Conservation (phyloP, 1,140 invertebrate species). For the Hyles vespertilio region DNA sequence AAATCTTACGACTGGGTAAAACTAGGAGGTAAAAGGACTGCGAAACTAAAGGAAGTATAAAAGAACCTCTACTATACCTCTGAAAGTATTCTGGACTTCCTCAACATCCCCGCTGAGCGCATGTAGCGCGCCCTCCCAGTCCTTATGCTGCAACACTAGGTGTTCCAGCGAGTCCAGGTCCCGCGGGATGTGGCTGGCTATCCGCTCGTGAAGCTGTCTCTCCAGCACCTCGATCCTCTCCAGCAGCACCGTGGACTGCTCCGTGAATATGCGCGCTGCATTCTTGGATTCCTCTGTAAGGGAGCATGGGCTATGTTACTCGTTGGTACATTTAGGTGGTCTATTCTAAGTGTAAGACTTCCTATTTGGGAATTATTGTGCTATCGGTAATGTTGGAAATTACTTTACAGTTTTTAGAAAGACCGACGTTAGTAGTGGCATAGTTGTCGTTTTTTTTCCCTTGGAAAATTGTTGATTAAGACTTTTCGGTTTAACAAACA, state of each 20-base stretch:
- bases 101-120: constrained; percentile 88
- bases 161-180: constrained; percentile 92
- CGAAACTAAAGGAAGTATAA: too few relatives aligned
- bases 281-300: constrained; percentile 90
- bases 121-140: constrained; percentile 86
- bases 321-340: too few relatives aligned
- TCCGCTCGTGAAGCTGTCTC: constrained; percentile 86
- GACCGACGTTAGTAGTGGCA: too few relatives aligned
- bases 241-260: constrained; percentile 88
- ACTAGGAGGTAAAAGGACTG: too few relatives aligned
- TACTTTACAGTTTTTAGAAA: too few relatives aligned
- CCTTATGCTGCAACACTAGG: constrained; percentile 91
- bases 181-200: constrained; percentile 87
- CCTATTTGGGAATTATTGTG: too few relatives aligned
- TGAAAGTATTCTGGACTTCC: constrained; percentile 88
- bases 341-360: too few relatives aligned
- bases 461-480: too few relatives aligned
- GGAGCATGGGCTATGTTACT: not conserved
- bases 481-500: too few relatives aligned
- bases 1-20: too few relatives aligned
- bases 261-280: constrained; percentile 89
- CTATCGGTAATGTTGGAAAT: too few relatives aligned
- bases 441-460: too few relatives aligned
- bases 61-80: constrained; percentile 54
- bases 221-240: constrained; percentile 90